These are phyloP conservation scores for Seriola dumerili DNA, from an alignment of 2,113 vertebrate species.

Conservation along the genomic window DNA sequence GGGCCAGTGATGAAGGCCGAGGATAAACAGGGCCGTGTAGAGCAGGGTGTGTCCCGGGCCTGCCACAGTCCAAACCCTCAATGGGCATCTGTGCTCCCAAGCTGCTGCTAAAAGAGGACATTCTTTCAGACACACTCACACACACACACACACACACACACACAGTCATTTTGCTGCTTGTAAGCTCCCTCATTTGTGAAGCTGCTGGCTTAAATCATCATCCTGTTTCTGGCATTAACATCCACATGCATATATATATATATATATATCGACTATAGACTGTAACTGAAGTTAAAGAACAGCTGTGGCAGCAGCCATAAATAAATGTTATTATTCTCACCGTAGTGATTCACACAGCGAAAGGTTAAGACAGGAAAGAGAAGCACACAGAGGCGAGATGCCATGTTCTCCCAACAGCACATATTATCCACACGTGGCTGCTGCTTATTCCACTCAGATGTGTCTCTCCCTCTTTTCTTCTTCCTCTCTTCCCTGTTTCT, in stretches of 20 bases:
- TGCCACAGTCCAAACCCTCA: slow-evolving; percentile 72
- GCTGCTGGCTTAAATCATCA: slow-evolving; percentile 38
- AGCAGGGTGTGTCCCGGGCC: slow-evolving; percentile 73
- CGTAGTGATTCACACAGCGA: slow-evolving; percentile 3
- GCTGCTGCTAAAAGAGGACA: slow-evolving; percentile 71
- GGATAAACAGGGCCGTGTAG: slow-evolving; percentile 53
- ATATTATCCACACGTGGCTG: slow-evolving; percentile 53
- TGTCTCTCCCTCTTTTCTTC: not conserved
- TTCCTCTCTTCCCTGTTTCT: not conserved
- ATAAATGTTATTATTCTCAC: not conserved
- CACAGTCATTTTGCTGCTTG: slow-evolving; percentile 22
- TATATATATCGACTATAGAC: not conserved
- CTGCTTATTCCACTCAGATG: slow-evolving; percentile 11
- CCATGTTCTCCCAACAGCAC: slow-evolving; percentile 25
- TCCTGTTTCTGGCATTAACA: not conserved
- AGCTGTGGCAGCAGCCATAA: not conserved
- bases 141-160: slow-evolving; percentile 28
- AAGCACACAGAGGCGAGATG: not conserved
- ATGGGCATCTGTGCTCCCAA: slow-evolving; percentile 75
- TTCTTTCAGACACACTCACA: slow-evolving; percentile 57
- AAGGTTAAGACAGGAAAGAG: slow-evolving; percentile 8
- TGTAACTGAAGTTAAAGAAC: not conserved
- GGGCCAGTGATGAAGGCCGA: slow-evolving; percentile 23
- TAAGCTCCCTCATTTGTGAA: slow-evolving; percentile 28
- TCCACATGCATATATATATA: not conserved